Conservation (phyloP, 2,113 vertebrate genomes). For the Pyrgilauda ruficollis region DNA sequence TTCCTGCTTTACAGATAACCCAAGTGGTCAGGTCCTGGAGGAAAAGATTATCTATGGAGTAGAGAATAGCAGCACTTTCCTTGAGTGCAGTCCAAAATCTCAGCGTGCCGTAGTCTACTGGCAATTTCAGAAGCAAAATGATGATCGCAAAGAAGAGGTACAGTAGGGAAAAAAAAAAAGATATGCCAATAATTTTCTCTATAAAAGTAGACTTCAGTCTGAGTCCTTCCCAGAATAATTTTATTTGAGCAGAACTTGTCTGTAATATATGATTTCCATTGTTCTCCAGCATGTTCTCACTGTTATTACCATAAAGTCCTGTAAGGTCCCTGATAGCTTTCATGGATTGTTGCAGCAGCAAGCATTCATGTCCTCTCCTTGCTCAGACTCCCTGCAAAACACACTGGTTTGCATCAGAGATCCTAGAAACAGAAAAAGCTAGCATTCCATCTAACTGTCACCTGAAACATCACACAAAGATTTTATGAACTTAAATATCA, state of each 20-base stretch:
- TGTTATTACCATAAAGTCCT: not conserved
- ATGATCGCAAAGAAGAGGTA: constrained; percentile 92
- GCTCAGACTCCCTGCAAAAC: not conserved
- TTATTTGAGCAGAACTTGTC: not conserved
- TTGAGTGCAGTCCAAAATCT: constrained; percentile 96
- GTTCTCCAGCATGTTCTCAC: not conserved
- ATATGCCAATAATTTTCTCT: not conserved
- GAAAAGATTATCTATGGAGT: constrained; percentile 94
- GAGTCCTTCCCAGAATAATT: not conserved
- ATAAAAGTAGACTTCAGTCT: not conserved
- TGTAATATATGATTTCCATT: not conserved
- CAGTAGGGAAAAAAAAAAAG: not conserved
- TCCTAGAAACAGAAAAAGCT: not conserved
- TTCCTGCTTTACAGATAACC: constrained; percentile 76
- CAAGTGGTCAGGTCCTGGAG: constrained; percentile 78
- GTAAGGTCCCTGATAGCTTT: not conserved
- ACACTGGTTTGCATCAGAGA: not conserved
- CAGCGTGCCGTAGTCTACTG: constrained; percentile 89
- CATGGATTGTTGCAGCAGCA: not conserved
- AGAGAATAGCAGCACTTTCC: constrained; percentile 97
- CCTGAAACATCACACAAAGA: not conserved
- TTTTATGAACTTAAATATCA: not conserved
- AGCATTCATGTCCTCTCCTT: not conserved
- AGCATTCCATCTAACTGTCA: not conserved
- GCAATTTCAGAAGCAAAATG: constrained; percentile 89